Base-by-base conservation (phyloP, 1,140 invertebrate genomes). In the Oryctes rhinoceros region DNA sequence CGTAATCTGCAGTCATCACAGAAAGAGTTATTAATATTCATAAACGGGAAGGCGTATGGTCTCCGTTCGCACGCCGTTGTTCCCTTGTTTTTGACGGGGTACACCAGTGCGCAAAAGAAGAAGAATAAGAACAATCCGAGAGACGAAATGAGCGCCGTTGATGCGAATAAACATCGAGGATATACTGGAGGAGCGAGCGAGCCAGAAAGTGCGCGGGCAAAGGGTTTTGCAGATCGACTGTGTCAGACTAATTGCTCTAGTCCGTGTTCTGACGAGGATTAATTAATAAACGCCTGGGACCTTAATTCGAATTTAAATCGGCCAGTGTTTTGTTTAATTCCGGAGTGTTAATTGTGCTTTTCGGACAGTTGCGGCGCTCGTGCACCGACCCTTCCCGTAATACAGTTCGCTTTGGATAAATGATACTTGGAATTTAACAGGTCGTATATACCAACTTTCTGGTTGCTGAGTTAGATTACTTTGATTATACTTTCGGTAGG, bases 291-390 rank as follows among this genome's bases (percentile, higher is more conserved):
- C 65, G 65, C 65, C 85, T 83, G 83, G 84, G 82, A 82, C 84
- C 84, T 85, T 86, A 86, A 86, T 86, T 86, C 86, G 82, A 86
- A 86, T 86, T 86, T 86, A 85, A 86, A 84, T 86, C 86, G 83
- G 83, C 83, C 84, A 85, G 83, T 84, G 86, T 86, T 86, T 86
- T 86, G 86, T 86, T 86, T 67, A 85, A 86, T 85, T 86, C 85
- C 85, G 82, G 81, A 84, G 82, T 86, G 86, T 86, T 86, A 86
- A 86, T 85, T 85, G 84, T 83, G 84, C 71, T 18, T 62, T 62
- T 62, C 53, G 53, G 53, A 62, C 53, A 20, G 53, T 62, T 62
- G 53, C 53, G 53, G 53, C 20, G 53, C 13, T 62, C 39, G 39
- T 5, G 53, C 53, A 13, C 53, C 13, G 5, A 4, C 53, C 15